These are phyloP conservation scores for Zoroaster sp. DNA, from an alignment of 53 echinoderm and acorn worm species.

Conservation along the genomic window DNA sequence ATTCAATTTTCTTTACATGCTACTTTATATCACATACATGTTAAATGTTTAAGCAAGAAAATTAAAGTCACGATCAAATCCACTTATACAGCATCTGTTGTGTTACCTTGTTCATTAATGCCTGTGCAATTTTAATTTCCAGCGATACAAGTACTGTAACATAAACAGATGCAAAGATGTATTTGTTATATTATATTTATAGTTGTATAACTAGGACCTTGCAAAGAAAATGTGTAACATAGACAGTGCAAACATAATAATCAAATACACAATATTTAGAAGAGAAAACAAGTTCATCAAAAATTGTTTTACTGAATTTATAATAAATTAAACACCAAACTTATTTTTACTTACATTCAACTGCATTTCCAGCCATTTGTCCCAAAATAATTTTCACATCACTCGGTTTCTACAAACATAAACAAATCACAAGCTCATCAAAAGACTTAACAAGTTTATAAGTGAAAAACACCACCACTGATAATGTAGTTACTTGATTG, in stretches of 20 bases:
- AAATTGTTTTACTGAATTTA: no score
- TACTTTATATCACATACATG: no score
- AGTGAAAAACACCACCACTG: background rate
- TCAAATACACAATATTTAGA: background rate
- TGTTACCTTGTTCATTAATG: slow-evolving; percentile 95
- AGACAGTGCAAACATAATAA: no score
- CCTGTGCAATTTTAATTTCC: slow-evolving; percentile 93
- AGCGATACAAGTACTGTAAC: slow-evolving; percentile 83
- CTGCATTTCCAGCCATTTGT: slow-evolving; percentile 91
- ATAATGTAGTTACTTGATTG: no score
- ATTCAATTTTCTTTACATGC: no score
- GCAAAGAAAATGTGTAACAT: no score
- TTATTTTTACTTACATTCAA: slow-evolving; percentile 95
- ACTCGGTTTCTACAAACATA: slow-evolving; percentile 71
- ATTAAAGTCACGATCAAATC: background rate
- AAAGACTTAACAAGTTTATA: background rate
- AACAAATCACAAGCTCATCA: background rate
- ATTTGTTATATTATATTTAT: no score
- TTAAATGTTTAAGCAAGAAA: background rate
- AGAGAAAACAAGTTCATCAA: background rate
- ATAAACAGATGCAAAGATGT: background rate
- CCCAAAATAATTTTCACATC: slow-evolving; percentile 77
- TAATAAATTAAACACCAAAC: no score
- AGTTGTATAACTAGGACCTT: no score
- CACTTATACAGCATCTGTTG: no score